Evolutionary conservation across 1,140 invertebrate genomes (phyloP).

Genomic region (Physella acuta): DNA sequence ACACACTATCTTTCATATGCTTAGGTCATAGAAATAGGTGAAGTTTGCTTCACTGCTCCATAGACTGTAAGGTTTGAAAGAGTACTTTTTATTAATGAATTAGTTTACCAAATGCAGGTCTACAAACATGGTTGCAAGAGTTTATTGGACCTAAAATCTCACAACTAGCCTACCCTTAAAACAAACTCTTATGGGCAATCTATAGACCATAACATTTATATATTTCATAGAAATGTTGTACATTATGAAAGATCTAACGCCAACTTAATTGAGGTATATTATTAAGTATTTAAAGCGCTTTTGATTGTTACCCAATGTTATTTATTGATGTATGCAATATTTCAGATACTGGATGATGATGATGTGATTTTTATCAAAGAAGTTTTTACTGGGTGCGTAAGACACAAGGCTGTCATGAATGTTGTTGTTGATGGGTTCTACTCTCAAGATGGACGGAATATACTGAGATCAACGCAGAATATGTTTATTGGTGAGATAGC

Average conservation of each 20-base stretch:
- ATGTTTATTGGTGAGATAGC: conserved; percentile 45
- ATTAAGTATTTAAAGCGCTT: background rate
- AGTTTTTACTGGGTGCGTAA: conserved; percentile 54
- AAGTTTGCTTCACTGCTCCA: too few relatives aligned
- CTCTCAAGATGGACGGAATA: conserved; percentile 50
- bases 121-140: background rate
- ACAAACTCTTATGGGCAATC: too few relatives aligned
- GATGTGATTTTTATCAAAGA: conserved; percentile 53
- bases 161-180: too few relatives aligned
- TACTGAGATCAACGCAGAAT: conserved; percentile 48
- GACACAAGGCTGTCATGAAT: conserved; percentile 44
- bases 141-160: too few relatives aligned
- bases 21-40: too few relatives aligned
- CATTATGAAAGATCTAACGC: background rate
- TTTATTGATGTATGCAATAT: background rate
- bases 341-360: conserved; percentile 35
- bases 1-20: too few relatives aligned
- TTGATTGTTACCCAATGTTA: background rate
- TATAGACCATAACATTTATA: too few relatives aligned
- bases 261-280: too few relatives aligned
- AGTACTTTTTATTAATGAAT: background rate
- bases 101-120: background rate
- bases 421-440: conserved; percentile 53
- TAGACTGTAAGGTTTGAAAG: too few relatives aligned
- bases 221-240: background rate